Evolutionary conservation across 2,113 vertebrate species (phyloP).

Genomic region (Chascanopsetta lugubris): DNA sequence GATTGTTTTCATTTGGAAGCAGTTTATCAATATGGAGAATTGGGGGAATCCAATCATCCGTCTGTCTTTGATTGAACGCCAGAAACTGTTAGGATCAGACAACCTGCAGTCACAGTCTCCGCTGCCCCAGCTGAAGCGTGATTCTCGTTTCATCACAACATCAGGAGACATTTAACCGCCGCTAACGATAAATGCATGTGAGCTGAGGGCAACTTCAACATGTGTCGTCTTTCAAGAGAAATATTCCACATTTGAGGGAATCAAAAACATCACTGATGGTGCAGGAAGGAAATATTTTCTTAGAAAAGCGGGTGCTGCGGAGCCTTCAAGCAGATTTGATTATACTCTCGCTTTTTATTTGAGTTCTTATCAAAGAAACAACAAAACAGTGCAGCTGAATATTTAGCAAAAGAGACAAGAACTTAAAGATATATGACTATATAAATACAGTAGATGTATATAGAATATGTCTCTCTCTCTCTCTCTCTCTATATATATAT

Average conservation of each 20-base stretch:
- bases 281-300: neutral
- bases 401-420: neutral
- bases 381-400: neutral
- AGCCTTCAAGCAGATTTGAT: neutral
- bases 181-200: constrained; percentile 19
- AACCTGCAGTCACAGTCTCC: constrained; percentile 30
- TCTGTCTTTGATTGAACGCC: constrained; percentile 62
- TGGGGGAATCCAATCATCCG: constrained; percentile 57
- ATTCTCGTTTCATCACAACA: constrained; percentile 52
- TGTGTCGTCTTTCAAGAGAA: constrained; percentile 3
- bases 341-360: neutral
- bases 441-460: too few relatives aligned
- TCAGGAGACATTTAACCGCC: constrained; percentile 38
- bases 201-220: neutral
- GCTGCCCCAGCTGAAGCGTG: constrained; percentile 21
- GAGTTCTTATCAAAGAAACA: neutral
- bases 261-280: neutral
- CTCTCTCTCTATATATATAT: too few relatives aligned
- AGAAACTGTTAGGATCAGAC: constrained; percentile 41
- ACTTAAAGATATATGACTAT: neutral
- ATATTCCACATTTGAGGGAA: neutral
- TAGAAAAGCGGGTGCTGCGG: neutral
- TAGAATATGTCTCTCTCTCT: too few relatives aligned
- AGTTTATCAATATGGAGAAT: constrained; percentile 57
- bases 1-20: constrained; percentile 72